These are phyloP conservation scores for Emys orbicularis DNA, from an alignment of 2,797 vertebrate species.

Conservation along the genomic window DNA sequence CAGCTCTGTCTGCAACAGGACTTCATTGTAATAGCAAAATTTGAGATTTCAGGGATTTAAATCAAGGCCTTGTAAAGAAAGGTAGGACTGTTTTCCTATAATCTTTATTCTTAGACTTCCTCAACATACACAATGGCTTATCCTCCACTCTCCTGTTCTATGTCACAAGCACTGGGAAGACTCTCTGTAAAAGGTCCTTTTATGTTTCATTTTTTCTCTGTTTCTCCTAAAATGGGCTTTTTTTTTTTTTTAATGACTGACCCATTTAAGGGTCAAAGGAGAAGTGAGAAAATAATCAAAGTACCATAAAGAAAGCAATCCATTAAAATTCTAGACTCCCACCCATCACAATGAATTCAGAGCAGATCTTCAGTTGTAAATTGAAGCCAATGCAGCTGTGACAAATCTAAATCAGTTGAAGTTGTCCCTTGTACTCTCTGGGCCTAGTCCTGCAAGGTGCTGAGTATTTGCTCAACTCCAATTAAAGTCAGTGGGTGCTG, in stretches of 20 bases:
- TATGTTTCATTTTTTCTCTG: constrained; percentile 72
- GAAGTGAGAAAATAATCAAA: constrained; percentile 47
- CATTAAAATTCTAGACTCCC: constrained; percentile 57
- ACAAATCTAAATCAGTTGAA: constrained; percentile 53
- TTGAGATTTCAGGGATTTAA: constrained; percentile 83
- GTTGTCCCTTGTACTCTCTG: constrained; percentile 49
- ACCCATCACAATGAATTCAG: constrained; percentile 53
- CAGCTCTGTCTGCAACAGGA: constrained; percentile 84
- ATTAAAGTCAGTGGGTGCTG: not conserved
- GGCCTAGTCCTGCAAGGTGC: constrained; percentile 37
- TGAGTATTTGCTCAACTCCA: not conserved
- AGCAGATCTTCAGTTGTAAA: constrained; percentile 31
- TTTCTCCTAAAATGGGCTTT: constrained; percentile 71
- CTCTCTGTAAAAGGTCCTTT: constrained; percentile 70
- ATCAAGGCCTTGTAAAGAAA: constrained; percentile 83
- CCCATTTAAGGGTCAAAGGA: constrained; percentile 64
- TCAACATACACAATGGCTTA: constrained; percentile 78
- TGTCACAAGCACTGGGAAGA: constrained; percentile 70
- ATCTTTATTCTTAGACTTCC: constrained; percentile 80
- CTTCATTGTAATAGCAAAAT: constrained; percentile 85
- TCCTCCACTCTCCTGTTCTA: constrained; percentile 67
- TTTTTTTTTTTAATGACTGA: constrained; percentile 45
- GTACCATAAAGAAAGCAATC: constrained; percentile 24
- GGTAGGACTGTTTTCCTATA: constrained; percentile 83
- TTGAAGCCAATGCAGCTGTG: not conserved